Base-by-base conservation (phyloP, 1,140 invertebrate genomes). In the Dryas iulia region DNA sequence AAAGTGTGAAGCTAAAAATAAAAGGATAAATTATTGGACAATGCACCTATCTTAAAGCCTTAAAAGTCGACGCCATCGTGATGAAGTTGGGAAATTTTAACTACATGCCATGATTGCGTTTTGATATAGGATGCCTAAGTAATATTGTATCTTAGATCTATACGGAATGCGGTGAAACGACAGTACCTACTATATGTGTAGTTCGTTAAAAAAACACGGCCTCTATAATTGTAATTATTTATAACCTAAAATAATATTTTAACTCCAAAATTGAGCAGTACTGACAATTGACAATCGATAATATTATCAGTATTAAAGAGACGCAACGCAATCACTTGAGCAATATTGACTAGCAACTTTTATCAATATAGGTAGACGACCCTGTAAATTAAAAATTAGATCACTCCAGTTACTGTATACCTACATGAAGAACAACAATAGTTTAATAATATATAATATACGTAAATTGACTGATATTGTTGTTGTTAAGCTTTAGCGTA, bases 291-390 rank as follows among this genome's bases (percentile, higher is more conserved):
- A 54, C 14, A 28, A 47, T 47, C 18, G 39, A 47, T 47, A 47
- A 21, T 47, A 21, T 62, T 71, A 71, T 71, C 57, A 66, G 31
- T 62, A 61, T 65, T 57, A n/a, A n/a, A n/a, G n/a, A 33, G 39
- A 58, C 64, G 61, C 64, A 62, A 64, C 26, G 35, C 57, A 64
- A 72, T 72, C 73, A 67, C 53, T 76, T 70, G 64, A 67, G 69
- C 62, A 73, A 73, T 70, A 54, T 57, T 66, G 61, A 24, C 65
- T 74, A 74, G 59, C 59, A 59, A 31, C 57, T 61, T 65, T 74
- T 74, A 77, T 77, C 72, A 56, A 69, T 63, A 53, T 65, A 76
- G 68, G 69, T 70, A 69, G 70, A 67, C 39, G 61, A 74, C 63
- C 69, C 57, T 28, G 53, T 64, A 63, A 69, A 52, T 59, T 65